phyloP scores from a whole-genome alignment of 2,113 vertebrate genomes.

The Pygoscelis antarcticus region DNA sequence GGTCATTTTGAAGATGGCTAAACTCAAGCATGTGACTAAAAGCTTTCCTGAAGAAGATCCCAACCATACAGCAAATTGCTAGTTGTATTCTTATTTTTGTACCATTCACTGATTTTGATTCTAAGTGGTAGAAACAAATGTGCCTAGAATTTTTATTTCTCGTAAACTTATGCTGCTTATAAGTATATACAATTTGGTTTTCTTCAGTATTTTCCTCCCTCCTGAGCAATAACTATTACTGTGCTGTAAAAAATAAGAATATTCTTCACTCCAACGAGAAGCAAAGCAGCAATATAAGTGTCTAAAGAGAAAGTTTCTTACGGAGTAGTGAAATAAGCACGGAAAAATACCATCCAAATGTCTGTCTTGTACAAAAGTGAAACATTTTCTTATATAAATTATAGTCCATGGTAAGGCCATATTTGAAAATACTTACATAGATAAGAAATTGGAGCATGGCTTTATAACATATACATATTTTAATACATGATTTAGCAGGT shows the following conservation, averaged over 20 bases:
- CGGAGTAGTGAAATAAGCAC: background rate
- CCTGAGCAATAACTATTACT: background rate
- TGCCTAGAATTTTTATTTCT: background rate
- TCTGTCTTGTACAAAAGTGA: background rate
- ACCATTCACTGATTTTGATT: background rate
- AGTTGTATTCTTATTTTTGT: background rate
- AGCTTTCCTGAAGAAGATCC: background rate
- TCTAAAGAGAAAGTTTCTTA: background rate
- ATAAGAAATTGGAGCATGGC: background rate
- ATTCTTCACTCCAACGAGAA: background rate
- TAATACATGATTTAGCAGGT: background rate
- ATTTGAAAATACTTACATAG: background rate
- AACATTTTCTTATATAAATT: background rate
- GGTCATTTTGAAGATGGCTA: background rate
- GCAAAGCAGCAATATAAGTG: background rate
- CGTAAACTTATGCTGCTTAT: background rate
- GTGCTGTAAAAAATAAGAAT: background rate
- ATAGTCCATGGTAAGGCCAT: accelerated
- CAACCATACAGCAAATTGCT: background rate
- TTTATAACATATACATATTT: background rate
- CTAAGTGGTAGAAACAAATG: background rate
- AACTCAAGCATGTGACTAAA: background rate
- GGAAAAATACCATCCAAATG: background rate
- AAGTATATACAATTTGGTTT: background rate
- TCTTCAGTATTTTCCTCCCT: background rate